These are phyloP conservation scores for Neoniphon sammara DNA, from an alignment of 2,797 vertebrate species.

Conservation along the genomic window DNA sequence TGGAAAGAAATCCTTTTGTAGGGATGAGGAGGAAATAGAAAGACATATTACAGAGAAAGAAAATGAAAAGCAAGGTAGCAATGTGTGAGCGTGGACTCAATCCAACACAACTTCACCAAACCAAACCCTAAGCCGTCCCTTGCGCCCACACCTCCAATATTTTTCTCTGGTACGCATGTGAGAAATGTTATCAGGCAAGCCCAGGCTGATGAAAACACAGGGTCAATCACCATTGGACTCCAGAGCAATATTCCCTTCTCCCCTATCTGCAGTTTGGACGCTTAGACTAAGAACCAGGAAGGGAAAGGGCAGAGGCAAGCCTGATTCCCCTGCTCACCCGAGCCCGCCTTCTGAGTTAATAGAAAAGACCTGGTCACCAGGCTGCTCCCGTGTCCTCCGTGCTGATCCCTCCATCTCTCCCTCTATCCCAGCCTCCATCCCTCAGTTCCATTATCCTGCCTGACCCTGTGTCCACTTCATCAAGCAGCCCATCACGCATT, in stretches of 20 bases:
- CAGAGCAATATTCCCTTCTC: slow-evolving; percentile 68
- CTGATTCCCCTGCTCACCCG: slow-evolving; percentile 60
- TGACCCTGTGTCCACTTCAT: slow-evolving; percentile 76
- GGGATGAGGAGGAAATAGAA: slow-evolving; percentile 16
- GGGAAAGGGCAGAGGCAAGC: slow-evolving; percentile 60
- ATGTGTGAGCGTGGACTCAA: slow-evolving; percentile 14
- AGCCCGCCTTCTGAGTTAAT: slow-evolving; percentile 79
- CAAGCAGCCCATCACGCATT: slow-evolving; percentile 71
- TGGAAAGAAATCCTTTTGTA: slow-evolving; percentile 31
- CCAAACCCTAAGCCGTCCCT: slow-evolving; percentile 53
- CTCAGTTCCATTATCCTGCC: slow-evolving; percentile 79
- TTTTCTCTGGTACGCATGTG: slow-evolving; percentile 49
- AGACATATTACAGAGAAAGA: slow-evolving; percentile 43
- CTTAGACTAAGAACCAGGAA: slow-evolving; percentile 59
- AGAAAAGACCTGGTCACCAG: slow-evolving; percentile 81
- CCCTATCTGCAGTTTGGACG: slow-evolving; percentile 63
- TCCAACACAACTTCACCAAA: slow-evolving; percentile 34
- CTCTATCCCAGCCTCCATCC: slow-evolving; percentile 46
- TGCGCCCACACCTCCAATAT: slow-evolving; percentile 54
- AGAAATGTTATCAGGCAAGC: slow-evolving; percentile 72
- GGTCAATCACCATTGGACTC: slow-evolving; percentile 77
- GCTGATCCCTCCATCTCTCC: slow-evolving; percentile 65
- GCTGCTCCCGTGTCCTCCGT: slow-evolving; percentile 59
- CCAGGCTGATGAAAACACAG: slow-evolving; percentile 79
- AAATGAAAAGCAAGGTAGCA: slow-evolving; percentile 47